Evolutionary conservation across 2,888 invertebrate species (phyloP).

Genomic region (Folsomia candida): DNA sequence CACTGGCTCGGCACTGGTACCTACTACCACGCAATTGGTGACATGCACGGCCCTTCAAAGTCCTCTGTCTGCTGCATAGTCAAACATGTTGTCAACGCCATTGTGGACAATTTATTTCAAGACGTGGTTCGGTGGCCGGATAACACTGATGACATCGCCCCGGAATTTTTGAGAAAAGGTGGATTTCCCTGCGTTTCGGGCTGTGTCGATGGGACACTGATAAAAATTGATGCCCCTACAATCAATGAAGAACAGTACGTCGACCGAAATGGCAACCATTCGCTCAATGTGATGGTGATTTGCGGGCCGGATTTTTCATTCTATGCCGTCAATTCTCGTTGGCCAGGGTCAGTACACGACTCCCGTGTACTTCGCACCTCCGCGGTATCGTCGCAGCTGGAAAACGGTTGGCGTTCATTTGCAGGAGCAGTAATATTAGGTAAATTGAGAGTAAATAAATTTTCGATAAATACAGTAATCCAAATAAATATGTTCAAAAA

Average conservation of each 20-base stretch:
- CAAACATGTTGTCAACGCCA: slow-evolving; percentile 8
- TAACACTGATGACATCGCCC: slow-evolving; percentile 4
- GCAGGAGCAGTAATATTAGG: slow-evolving; percentile 35
- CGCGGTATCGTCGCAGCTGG: slow-evolving; percentile 14
- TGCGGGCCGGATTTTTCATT: slow-evolving; percentile 33
- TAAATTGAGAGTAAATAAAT: no score
- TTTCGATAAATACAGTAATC: no score
- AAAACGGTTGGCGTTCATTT: slow-evolving; percentile 39
- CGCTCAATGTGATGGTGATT: slow-evolving; percentile 32
- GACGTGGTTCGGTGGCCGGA: slow-evolving; percentile 26
- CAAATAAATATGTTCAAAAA: no score
- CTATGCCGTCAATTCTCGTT: slow-evolving; percentile 22
- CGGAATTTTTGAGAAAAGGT: slow-evolving; percentile 13
- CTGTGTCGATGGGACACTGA: slow-evolving; percentile 30
- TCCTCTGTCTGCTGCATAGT: slow-evolving; percentile 2
- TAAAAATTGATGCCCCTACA: slow-evolving; percentile 29
- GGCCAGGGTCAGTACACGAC: slow-evolving; percentile 36
- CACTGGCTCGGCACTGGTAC: slow-evolving; percentile 26
- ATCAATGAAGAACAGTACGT: no score
- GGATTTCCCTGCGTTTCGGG: slow-evolving; percentile 40
- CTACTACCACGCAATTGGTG: slow-evolving; percentile 22
- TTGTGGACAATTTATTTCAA: slow-evolving; percentile 20
- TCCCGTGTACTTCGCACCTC: slow-evolving; percentile 32
- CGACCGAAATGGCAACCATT: slow-evolving; percentile 37
- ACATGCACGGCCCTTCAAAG: slow-evolving; percentile 25